Evolutionary conservation across 2,113 vertebrate species (phyloP).

Genomic region (Eleginops maclovinus): DNA sequence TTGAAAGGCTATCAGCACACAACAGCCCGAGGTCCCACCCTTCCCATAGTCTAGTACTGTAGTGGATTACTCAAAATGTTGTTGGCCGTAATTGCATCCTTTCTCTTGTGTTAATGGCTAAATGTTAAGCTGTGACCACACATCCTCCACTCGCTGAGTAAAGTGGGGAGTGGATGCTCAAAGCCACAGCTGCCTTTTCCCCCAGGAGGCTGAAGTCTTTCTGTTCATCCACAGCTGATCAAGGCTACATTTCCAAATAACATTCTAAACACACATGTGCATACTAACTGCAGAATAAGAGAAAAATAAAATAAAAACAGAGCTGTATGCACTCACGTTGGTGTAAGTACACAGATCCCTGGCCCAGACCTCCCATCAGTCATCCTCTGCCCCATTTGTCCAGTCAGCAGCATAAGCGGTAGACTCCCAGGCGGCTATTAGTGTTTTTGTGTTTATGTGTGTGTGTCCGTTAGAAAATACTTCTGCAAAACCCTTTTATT

Average conservation of each 20-base stretch:
- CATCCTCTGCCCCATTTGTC: slow-evolving; percentile 57
- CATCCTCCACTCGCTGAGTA: slow-evolving; percentile 36
- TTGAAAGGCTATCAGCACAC: slow-evolving; percentile 7
- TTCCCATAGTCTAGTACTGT: not conserved
- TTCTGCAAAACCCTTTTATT: not conserved
- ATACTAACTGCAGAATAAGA: not conserved
- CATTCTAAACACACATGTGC: not conserved
- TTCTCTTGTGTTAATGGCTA: slow-evolving; percentile 48
- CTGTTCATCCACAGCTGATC: not conserved
- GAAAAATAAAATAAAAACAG: not conserved
- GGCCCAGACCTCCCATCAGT: slow-evolving; percentile 50
- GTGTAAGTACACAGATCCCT: slow-evolving; percentile 15
- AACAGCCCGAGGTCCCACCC: not conserved
- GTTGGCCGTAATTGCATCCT: slow-evolving; percentile 50
- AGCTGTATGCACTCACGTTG: slow-evolving; percentile 1
- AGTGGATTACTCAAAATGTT: slow-evolving; percentile 29
- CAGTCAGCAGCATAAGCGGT: slow-evolving; percentile 57
- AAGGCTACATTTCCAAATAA: not conserved
- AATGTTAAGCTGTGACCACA: slow-evolving; percentile 56
- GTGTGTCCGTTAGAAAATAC: slow-evolving; percentile 28
- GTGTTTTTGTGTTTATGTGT: slow-evolving; percentile 1
- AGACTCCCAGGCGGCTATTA: slow-evolving; percentile 58
- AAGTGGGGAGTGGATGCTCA: slow-evolving; percentile 42
- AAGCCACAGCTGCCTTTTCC: slow-evolving; percentile 28
- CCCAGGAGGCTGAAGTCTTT: slow-evolving; percentile 32